Evolutionary conservation across 1,140 invertebrate genomes (phyloP).

Genomic region (Eulimnadia texana): DNA sequence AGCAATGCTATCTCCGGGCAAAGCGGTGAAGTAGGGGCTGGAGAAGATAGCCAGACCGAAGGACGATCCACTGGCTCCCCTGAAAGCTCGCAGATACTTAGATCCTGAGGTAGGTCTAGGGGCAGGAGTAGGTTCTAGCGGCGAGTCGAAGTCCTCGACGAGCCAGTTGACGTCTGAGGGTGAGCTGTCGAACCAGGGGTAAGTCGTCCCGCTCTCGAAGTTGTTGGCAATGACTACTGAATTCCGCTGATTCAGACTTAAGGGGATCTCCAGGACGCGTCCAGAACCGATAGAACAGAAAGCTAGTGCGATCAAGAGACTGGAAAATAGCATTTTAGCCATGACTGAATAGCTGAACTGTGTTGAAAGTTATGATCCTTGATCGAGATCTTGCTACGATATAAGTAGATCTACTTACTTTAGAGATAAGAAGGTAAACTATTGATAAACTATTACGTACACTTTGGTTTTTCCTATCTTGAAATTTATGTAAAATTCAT

Average conservation of each 20-base stretch:
- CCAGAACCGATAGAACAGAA: not conserved
- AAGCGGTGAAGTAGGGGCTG: not conserved
- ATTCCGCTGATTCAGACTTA: too few relatives aligned
- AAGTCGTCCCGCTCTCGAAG: not conserved
- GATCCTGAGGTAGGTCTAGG: not conserved
- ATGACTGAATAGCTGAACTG: not conserved
- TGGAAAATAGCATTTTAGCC: not conserved
- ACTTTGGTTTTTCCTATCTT: too few relatives aligned
- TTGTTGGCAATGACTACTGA: not conserved
- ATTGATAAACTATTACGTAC: too few relatives aligned
- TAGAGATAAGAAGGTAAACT: too few relatives aligned
- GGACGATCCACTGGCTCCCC: not conserved
- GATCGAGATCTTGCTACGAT: too few relatives aligned
- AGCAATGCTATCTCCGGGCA: conserved; percentile 1
- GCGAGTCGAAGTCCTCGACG: not conserved
- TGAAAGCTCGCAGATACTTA: not conserved
- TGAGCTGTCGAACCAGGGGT: conserved; percentile 4
- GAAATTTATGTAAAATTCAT: too few relatives aligned
- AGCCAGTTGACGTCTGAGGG: not conserved
- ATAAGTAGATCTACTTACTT: too few relatives aligned
- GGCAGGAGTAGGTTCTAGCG: not conserved
- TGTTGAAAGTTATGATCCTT: too few relatives aligned
- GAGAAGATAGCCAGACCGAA: not conserved
- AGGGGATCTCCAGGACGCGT: too few relatives aligned
- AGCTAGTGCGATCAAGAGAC: not conserved